Evolutionary conservation across 2,797 vertebrate species (phyloP), one percentile per base, ranked within the genome.

Genomic region (Cercopithecus petaurista): DNA sequence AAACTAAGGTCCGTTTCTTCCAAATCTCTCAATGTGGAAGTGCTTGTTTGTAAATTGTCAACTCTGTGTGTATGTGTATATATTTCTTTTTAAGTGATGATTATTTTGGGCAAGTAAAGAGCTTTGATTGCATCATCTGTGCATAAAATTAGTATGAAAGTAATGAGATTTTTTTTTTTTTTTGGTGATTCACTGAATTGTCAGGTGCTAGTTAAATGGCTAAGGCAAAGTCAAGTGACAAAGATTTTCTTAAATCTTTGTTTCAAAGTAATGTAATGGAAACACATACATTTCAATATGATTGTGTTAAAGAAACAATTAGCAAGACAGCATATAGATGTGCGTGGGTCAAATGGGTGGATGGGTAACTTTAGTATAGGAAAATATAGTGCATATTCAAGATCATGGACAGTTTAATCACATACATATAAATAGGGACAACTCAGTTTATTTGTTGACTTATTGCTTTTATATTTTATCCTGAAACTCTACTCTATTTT

Each of bases 31-130:
- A 88, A 94, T 90, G 55, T 39, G 70, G 90, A 96, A 97, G 98
- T 81, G 76, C 82, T 98, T 96, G 79, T 97, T 98, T 97, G 57
- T 93, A 93, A 97, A 97, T 96, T 97, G 72, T 96, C 76, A 95
- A 46, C 19, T 93, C 30, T 26, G 33, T 95, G 4, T 96, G 46
- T 88, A 2, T 95, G 50, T 92, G 33, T 88, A 22, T 95, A 26
- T 87, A 36, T 24, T 41, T 30, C 55, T 94, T 97, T 97, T 96
- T 92, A 96, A 98, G 94, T 96, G 97, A 95, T 11, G n/a, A 83
- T 70, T 96, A 95, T 97, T 41, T 43, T 22, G 92, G 97, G 90
- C 24, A 82, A 97, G 67, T 89, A 95, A 98, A 98, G 75, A 13
- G 12, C 39, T 93, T 93, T 85, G 70, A 77, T 96, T 97, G 97